These are phyloP conservation scores for Paratilapia polleni DNA, from an alignment of 2,113 vertebrate species.

Conservation along the genomic window DNA sequence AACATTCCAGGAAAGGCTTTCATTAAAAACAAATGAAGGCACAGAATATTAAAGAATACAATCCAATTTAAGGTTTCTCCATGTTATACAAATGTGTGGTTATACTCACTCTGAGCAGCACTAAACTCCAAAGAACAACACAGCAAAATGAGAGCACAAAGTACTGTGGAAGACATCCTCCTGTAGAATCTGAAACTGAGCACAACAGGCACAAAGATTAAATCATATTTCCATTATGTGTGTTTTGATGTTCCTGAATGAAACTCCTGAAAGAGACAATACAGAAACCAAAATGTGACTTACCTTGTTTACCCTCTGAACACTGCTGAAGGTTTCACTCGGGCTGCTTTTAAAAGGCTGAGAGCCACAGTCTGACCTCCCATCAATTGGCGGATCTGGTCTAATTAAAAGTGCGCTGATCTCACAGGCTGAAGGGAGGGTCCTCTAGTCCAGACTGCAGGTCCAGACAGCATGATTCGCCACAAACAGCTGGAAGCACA, in stretches of 20 bases:
- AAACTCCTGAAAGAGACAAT: background rate
- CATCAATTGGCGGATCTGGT: conserved; percentile 47
- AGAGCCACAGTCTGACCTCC: background rate
- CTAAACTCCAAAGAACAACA: conserved; percentile 21
- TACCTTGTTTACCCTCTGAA: conserved; percentile 29
- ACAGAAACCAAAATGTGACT: background rate
- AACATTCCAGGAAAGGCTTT: background rate
- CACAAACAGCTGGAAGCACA: conserved; percentile 70
- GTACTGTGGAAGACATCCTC: conserved; percentile 51
- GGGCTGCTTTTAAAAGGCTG: conserved; percentile 58
- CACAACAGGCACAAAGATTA: background rate
- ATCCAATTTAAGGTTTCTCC: background rate
- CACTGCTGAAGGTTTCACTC: background rate
- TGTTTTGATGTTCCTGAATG: background rate
- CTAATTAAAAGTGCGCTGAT: conserved; percentile 63
- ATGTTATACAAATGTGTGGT: background rate
- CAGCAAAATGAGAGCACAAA: conserved; percentile 49
- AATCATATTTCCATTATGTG: background rate
- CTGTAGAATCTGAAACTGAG: conserved; percentile 17
- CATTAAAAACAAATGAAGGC: background rate
- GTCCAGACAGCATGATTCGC: conserved; percentile 56
- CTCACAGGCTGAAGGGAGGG: conserved; percentile 66
- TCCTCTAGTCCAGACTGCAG: conserved; percentile 34
- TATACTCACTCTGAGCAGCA: conserved; percentile 68
- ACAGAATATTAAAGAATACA: background rate